phyloP scores from a whole-genome alignment of 2,888 invertebrate species.

The Drosophila parthenogenetica region DNA sequence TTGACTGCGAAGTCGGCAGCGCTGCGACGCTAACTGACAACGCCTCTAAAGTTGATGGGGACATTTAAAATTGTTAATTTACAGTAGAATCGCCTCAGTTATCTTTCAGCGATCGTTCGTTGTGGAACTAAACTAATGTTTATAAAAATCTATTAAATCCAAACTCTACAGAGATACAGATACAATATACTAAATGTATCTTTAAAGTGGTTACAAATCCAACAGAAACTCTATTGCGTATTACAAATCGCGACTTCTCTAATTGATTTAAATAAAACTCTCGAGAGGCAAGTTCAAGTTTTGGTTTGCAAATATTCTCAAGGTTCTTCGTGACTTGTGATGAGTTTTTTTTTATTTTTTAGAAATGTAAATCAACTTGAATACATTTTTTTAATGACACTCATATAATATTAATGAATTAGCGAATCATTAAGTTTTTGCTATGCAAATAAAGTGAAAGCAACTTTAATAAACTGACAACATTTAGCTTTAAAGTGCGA shows the following conservation, averaged over 20 bases:
- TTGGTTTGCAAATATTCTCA: conserved; percentile 34
- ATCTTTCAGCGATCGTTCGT: conserved; percentile 64
- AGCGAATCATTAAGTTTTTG: conserved; percentile 10
- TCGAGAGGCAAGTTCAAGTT: conserved; percentile 53
- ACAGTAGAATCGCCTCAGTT: conserved; percentile 55
- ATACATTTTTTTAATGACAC: not conserved
- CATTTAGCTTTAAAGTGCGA: not conserved
- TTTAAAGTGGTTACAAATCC: conserved; percentile 25
- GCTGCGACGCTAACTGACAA: conserved; percentile 20
- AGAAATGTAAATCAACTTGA: conserved; percentile 13
- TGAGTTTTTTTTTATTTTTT: conserved; percentile 7
- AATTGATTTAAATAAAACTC: not conserved
- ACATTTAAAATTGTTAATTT: conserved; percentile 61
- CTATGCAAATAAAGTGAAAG: conserved; percentile 6
- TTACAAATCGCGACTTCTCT: conserved; percentile 20
- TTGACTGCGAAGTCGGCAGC: conserved; percentile 18
- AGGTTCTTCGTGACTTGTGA: conserved; percentile 35
- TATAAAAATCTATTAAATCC: conserved; percentile 1
- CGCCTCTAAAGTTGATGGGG: conserved; percentile 10
- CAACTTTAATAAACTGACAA: not conserved
- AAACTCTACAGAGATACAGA: conserved; percentile 2
- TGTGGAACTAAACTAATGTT: conserved; percentile 37
- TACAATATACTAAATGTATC: not conserved
- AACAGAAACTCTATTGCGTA: conserved; percentile 42
- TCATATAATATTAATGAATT: conserved; percentile 9